Percentiles rank a stretch among this genome's conserved stretches.
These are phyloP conservation scores for Hycleus phaleratus DNA, from an alignment of 1,140 invertebrate species.

Conservation along the genomic window DNA sequence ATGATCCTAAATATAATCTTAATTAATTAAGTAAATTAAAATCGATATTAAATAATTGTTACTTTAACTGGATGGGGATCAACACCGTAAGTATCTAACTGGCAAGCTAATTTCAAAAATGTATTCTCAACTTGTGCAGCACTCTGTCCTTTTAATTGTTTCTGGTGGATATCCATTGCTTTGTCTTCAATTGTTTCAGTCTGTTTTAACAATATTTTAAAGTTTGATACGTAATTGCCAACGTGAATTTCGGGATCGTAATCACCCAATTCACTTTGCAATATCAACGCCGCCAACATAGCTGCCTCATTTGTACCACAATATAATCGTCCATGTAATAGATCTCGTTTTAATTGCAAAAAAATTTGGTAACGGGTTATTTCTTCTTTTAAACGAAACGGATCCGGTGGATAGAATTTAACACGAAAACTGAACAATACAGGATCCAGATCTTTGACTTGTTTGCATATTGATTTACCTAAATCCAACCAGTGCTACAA, in stretches of 20 bases:
- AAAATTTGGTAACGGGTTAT: slow-evolving; percentile 88
- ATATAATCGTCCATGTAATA: slow-evolving; percentile 88
- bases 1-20: slow-evolving; percentile 62
- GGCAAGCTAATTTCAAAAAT: slow-evolving; percentile 80
- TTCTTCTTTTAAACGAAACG: slow-evolving; percentile 75
- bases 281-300: slow-evolving; percentile 81
- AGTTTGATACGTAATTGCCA: slow-evolving; percentile 84
- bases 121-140: slow-evolving; percentile 70
- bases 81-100: slow-evolving; percentile 92
- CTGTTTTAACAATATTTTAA: slow-evolving; percentile 87
- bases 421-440: slow-evolving; percentile 88
- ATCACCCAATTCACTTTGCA: slow-evolving; percentile 93
- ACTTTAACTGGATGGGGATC: slow-evolving; percentile 98
- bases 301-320: slow-evolving; percentile 84
- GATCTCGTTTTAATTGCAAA: slow-evolving; percentile 88
- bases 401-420: slow-evolving; percentile 92
- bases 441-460: slow-evolving; percentile 87
- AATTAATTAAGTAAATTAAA: background rate
- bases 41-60: slow-evolving; percentile 15
- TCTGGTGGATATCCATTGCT: slow-evolving; percentile 82
- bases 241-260: slow-evolving; percentile 84
- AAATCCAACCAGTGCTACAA: slow-evolving; percentile 94
- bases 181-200: slow-evolving; percentile 84
- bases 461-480: slow-evolving; percentile 86
- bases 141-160: slow-evolving; percentile 62